Base-by-base conservation (phyloP, 2,113 vertebrate species). In the Progne subis region DNA sequence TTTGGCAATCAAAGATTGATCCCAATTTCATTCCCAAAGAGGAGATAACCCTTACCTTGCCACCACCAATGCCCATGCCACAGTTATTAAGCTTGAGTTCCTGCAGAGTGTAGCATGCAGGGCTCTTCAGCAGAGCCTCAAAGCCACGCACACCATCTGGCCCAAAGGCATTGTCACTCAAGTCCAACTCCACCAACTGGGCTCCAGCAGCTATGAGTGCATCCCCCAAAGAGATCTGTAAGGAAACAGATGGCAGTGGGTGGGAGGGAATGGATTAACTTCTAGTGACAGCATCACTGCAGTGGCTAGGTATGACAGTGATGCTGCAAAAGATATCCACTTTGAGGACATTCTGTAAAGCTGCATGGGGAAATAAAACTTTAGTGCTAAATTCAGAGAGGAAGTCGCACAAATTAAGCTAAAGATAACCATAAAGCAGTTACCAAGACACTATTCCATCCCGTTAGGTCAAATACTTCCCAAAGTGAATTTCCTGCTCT, bases 121-220 rank as follows among this genome's bases (percentile, higher is more conserved):
- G 69, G 95, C 99, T 99, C 97, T 99, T 99, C 55, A 99, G 98
- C 94, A 99, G 94, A 3, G 94, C 97, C 97, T 99, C 99, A 14
- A 99, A 99, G 91, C 99, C 99, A 85, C 97, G 98, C 37, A 99
- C 99, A 0, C 99, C 99, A 0, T 99, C 99, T 0, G 99, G 99
- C 34, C 99, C 99, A n/a, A 99, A 99, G 5, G 99, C 99, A 5
- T 99, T 99, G 97, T 99, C 99, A 49, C 99, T 99, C 70, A 99
- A 98, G 96, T 99, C 99, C 92, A 99, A 93, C 82, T 99, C 98
- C 14, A 98, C 98, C 77, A 99, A 98, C 74, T 98, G 98, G 20
- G 99, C 99, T 52, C 99, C 98, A 2, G 99, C 99, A 41, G 97
- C 96, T 94, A 99, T 98, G 60, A 99, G 96, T 6, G 99, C 99